Evolutionary conservation across 2,113 vertebrate genomes (phyloP).

Genomic region (Crotalus horridus): DNA sequence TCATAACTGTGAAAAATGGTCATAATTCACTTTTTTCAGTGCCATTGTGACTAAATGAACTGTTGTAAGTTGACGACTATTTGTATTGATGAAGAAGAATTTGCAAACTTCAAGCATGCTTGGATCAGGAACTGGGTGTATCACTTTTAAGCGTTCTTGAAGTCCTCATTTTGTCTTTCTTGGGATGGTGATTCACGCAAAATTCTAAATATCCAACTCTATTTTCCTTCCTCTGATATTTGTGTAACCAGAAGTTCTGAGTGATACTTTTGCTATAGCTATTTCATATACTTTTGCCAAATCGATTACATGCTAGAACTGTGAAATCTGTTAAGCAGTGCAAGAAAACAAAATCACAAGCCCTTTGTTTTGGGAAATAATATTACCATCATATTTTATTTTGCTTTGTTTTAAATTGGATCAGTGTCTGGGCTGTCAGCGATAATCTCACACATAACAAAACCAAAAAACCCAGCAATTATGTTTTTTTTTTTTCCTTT

Average conservation of each 20-base stretch:
- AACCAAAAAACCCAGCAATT: background rate
- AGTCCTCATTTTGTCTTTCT: constrained; percentile 2
- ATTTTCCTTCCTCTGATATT: background rate
- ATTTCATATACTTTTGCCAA: background rate
- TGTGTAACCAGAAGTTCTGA: background rate
- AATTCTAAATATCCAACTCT: background rate
- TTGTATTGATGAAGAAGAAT: constrained; percentile 47
- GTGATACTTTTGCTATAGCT: background rate
- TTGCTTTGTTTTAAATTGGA: background rate
- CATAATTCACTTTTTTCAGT: background rate
- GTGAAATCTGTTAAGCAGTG: background rate
- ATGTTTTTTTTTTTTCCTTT: background rate
- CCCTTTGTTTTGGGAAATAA: background rate
- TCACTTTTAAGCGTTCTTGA: constrained; percentile 29
- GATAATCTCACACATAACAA: background rate
- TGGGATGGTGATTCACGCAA: constrained; percentile 33
- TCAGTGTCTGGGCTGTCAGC: background rate
- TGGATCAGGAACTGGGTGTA: background rate
- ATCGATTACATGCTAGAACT: background rate
- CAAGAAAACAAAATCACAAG: background rate
- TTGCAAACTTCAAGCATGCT: constrained; percentile 38
- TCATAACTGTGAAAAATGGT: background rate
- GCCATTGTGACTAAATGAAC: background rate
- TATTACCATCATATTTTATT: background rate
- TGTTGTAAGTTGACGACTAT: background rate